These are phyloP conservation scores for Erebia ligea DNA, from an alignment of 2,888 invertebrate species.

Conservation along the genomic window DNA sequence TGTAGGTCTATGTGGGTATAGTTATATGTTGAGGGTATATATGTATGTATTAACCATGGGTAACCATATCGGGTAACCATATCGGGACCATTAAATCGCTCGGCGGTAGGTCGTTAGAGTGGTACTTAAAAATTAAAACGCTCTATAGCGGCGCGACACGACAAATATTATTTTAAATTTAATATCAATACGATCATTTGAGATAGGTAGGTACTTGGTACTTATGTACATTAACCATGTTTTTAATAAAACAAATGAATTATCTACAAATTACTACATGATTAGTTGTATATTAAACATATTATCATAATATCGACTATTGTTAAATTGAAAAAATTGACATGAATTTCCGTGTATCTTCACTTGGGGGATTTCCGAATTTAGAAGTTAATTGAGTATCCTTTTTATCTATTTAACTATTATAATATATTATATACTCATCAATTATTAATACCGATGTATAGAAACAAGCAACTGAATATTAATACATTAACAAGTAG, in stretches of 20 bases:
- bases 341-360: background rate
- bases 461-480: constrained; percentile 39
- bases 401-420: background rate
- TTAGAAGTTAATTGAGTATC: background rate
- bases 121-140: no score
- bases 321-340: constrained; percentile 10
- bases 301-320: background rate
- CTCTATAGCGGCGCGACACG: no score
- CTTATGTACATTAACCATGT: background rate
- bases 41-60: no score
- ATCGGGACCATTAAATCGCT: no score
- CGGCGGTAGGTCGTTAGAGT: no score
- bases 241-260: background rate
- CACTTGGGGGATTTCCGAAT: background rate
- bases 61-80: no score
- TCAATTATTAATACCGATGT: constrained; percentile 6
- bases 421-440: background rate
- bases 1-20: no score
- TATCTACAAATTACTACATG: background rate
- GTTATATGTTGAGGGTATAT: no score
- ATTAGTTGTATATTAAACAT: background rate
- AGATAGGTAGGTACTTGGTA: background rate
- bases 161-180: no score
- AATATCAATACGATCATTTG: background rate
- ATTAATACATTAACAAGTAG: constrained; percentile 33